Base-by-base conservation (phyloP, 2,113 vertebrate genomes). In the Onychostruthus taczanowskii region DNA sequence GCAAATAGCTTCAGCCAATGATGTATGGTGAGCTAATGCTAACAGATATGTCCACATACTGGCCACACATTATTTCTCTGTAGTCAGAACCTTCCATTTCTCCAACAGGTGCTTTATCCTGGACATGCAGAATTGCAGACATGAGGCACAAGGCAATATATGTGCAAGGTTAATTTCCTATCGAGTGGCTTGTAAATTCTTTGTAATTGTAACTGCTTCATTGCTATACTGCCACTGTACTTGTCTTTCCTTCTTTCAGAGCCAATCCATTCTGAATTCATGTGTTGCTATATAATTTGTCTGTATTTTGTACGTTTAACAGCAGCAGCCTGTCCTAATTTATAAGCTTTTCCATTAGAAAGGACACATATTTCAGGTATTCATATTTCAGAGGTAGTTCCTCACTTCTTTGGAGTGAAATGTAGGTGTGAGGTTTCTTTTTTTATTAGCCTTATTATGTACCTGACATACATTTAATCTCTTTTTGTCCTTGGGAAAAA, bases 401-500 rank as follows among this genome's bases (percentile, higher is more conserved):
- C 75, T 96, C 79, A 79, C 75, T 74, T 78, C 81, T 97, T 67
- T 94, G 94, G 81, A 89, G 95, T 84, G 83, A 97, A 97, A 97
- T 96, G 92, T 85, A 96, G 91, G 89, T 69, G 44, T 58, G 35
- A 24, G 11, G 30, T 41, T 49, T 82, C 30, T 69, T 26, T 63
- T 46, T 93, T 93, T 87, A 16, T 97, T 97, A 97, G 94, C 90
- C 94, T 97, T 98, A 97, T 97, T 98, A 97, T 95, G 95, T 97
- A 97, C 94, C 93, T 98, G 97, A 97, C 97, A 97, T 98, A 98
- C 95, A 97, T 99, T 98, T 98, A 94, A 97, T 98, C 97, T 98
- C 97, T 96, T 97, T 98, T 98, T 98, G 98, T 99, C 98, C 98
- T 99, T 98, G 98, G 97, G 97, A 97, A 97, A 97, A 97, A 96